Evolutionary conservation across 2,113 vertebrate species (phyloP).

Genomic region (Xenopus laevis): DNA sequence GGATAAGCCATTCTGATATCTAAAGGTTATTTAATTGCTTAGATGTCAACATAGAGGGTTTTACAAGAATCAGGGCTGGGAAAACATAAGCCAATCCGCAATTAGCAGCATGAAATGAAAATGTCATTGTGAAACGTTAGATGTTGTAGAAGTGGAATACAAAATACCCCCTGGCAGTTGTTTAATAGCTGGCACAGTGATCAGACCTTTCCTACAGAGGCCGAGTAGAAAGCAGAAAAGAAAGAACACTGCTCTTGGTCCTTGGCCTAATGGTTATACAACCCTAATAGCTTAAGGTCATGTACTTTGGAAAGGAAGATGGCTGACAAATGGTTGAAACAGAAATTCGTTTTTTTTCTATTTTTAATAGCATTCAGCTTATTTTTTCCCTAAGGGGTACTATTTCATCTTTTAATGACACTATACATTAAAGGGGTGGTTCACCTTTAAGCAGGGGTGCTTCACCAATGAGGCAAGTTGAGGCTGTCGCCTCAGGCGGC

Average conservation of each 20-base stretch:
- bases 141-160: slow-evolving; percentile 6
- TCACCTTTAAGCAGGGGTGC: too few relatives aligned
- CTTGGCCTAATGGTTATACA: slow-evolving; percentile 11
- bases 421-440: too few relatives aligned
- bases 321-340: too few relatives aligned
- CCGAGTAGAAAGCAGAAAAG: neutral
- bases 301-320: too few relatives aligned
- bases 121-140: neutral
- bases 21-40: too few relatives aligned
- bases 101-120: neutral
- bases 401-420: too few relatives aligned
- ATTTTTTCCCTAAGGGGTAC: too few relatives aligned
- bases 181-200: neutral
- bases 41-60: neutral
- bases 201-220: neutral
- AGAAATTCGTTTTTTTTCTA: too few relatives aligned
- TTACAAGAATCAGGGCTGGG: neutral
- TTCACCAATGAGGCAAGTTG: too few relatives aligned
- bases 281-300: neutral
- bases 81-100: neutral
- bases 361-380: too few relatives aligned
- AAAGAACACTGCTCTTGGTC: neutral
- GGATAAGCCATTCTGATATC: neutral
- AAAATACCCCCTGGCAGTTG: slow-evolving; percentile 5
- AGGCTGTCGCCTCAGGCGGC: too few relatives aligned